These are phyloP conservation scores for Montipora capitata DNA, from an alignment of 92 coral and sea anemone species.

Conservation along the genomic window DNA sequence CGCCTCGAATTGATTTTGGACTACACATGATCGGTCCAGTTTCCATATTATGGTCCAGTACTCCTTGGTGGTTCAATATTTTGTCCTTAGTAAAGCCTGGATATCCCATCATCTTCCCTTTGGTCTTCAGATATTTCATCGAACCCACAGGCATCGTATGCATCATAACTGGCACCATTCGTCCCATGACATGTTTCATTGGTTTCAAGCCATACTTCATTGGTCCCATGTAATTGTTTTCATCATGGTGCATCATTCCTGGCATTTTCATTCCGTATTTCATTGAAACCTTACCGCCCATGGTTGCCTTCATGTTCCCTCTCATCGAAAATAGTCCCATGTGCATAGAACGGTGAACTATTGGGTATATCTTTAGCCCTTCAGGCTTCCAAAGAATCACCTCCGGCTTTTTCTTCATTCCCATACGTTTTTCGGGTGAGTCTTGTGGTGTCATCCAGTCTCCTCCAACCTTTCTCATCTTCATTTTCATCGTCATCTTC, in stretches of 20 bases:
- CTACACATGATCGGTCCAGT: constrained; percentile 28
- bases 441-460: neutral
- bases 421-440: neutral
- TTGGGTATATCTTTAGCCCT: neutral
- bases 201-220: neutral
- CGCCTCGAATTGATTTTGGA: constrained; percentile 29
- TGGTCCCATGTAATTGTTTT: neutral
- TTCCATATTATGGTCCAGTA: neutral
- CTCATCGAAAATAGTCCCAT: neutral
- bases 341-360: neutral
- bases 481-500: neutral
- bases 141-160: neutral
- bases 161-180: constrained; percentile 1
- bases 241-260: neutral
- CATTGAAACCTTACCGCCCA: neutral
- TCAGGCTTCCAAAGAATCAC: constrained; percentile 31
- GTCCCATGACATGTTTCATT: constrained; percentile 6
- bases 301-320: neutral
- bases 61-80: neutral
- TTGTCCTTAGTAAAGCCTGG: neutral
- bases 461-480: neutral
- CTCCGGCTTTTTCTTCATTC: constrained; percentile 1
- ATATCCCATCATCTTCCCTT: neutral
- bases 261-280: neutral
- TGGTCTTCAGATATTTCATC: neutral